Evolutionary conservation across 2,113 vertebrate genomes (phyloP).

Genomic region (Ramphastos sulfuratus): DNA sequence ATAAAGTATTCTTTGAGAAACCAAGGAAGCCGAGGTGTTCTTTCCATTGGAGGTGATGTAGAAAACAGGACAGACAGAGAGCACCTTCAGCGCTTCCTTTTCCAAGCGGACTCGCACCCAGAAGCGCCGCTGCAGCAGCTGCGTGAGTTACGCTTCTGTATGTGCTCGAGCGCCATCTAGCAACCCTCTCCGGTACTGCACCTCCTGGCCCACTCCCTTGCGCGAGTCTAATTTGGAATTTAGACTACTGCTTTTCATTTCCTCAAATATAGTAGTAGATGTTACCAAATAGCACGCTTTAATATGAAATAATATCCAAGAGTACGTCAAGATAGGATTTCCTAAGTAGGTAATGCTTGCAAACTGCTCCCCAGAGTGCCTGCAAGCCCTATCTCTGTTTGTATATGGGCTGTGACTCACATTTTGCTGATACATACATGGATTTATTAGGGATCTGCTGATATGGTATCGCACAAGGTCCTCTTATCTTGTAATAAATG

Average conservation of each 20-base stretch:
- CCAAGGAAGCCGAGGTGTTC: not conserved
- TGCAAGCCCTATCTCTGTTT: not conserved
- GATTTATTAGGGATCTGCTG: not conserved
- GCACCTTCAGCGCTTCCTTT: not conserved
- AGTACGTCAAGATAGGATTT: not conserved
- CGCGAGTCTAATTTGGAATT: accelerated
- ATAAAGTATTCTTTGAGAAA: not conserved
- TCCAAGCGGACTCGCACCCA: accelerated
- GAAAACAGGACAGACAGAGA: not conserved
- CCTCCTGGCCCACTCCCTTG: not conserved
- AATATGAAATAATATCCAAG: not conserved
- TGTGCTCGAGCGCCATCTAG: slow-evolving; percentile 24
- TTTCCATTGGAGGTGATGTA: not conserved
- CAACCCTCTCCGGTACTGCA: not conserved
- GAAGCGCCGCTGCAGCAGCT: not conserved
- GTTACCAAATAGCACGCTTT: not conserved
- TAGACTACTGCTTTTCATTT: accelerated
- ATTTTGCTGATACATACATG: not conserved
- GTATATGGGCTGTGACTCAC: not conserved
- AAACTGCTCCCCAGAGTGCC: accelerated
- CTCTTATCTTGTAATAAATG: not conserved
- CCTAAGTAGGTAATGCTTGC: accelerated
- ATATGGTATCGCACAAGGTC: not conserved
- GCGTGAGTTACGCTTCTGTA: accelerated
- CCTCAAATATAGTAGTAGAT: accelerated